Percentiles rank a stretch among this genome's conserved stretches.
These are phyloP conservation scores for Meta bourneti DNA, from an alignment of 2,888 invertebrate genomes.

Conservation along the genomic window DNA sequence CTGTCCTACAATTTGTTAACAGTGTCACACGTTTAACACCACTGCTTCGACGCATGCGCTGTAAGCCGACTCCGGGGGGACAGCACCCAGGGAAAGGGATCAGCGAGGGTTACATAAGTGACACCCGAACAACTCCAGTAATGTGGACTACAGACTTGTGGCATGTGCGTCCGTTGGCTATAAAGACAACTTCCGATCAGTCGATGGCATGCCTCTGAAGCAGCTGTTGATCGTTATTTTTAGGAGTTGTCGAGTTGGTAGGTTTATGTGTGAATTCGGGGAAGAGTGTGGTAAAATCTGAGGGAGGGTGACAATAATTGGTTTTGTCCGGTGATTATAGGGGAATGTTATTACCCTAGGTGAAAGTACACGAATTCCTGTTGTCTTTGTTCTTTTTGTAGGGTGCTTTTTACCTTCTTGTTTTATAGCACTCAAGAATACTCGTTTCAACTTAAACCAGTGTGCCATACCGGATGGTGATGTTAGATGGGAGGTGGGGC, in stretches of 20 bases:
- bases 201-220: neutral
- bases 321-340: neutral
- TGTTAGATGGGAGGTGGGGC: no score
- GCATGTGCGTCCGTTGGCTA: neutral
- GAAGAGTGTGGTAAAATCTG: no score
- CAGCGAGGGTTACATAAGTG: neutral
- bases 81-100: neutral
- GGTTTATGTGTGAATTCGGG: neutral
- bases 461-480: no score
- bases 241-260: neutral
- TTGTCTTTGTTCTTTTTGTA: no score
- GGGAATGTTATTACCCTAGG: no score
- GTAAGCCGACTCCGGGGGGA: neutral
- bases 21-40: conserved; percentile 41
- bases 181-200: neutral
- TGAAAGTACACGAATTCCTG: no score
- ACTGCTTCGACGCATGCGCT: neutral
- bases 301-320: neutral
- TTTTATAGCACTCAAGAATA: no score
- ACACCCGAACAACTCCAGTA: conserved; percentile 52
- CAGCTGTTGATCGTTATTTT: conserved; percentile 63
- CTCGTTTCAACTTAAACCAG: no score
- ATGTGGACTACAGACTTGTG: neutral
- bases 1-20: conserved; percentile 73
- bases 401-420: no score